Evolutionary conservation across 2,113 vertebrate species (phyloP).

Genomic region (western clawed frog (Xenopus tropicalis)): UCB_Xtro_10.0 CM004444.2:119122001-119122500

Average conservation of each 20-base stretch:
- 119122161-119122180: slow-evolving; percentile 19
- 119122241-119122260: slow-evolving; percentile 40
- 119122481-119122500: too few relatives aligned
- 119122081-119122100: neutral
- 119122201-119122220: slow-evolving; percentile 38
- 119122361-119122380: slow-evolving; percentile 11
- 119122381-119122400: too few relatives aligned
- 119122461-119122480: too few relatives aligned
- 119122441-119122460: too few relatives aligned
- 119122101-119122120: neutral
- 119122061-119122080: neutral
- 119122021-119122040: too few relatives aligned
- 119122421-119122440: too few relatives aligned
- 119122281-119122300: slow-evolving; percentile 34
- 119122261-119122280: slow-evolving; percentile 41
- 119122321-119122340: neutral
- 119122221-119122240: slow-evolving; percentile 30
- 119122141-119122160: slow-evolving; percentile 13
- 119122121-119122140: slow-evolving; percentile 13
- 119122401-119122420: too few relatives aligned
- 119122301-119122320: slow-evolving; percentile 21
- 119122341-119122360: slow-evolving; percentile 8
- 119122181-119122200: slow-evolving; percentile 29
- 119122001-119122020: too few relatives aligned
- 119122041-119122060: neutral